These are phyloP conservation scores for Macrotis lagotis DNA, from an alignment of 2,113 vertebrate genomes.

Conservation along the genomic window DNA sequence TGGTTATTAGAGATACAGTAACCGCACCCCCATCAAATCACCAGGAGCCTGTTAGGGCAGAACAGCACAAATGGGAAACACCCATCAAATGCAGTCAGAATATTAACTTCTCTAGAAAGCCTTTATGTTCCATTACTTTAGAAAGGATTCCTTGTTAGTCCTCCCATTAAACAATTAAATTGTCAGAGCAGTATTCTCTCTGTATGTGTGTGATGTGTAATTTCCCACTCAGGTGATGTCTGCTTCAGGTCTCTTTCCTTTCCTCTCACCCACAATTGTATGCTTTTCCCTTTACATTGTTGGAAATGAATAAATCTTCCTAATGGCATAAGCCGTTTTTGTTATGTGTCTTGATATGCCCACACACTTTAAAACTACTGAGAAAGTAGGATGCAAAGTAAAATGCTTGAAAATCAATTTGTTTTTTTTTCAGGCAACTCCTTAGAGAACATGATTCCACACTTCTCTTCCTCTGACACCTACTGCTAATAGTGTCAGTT, in stretches of 20 bases:
- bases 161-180: conserved; percentile 81
- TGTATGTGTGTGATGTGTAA: conserved; percentile 68
- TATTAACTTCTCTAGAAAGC: conserved; percentile 74
- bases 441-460: background rate
- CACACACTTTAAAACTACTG: background rate
- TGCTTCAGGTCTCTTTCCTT: conserved; percentile 45
- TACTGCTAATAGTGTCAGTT: background rate
- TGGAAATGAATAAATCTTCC: conserved; percentile 67
- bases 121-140: conserved; percentile 78
- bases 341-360: conserved; percentile 41
- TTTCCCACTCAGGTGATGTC: conserved; percentile 78
- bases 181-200: conserved; percentile 78
- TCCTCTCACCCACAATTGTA: conserved; percentile 29
- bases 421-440: background rate
- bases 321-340: conserved; percentile 49
- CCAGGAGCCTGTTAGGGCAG: conserved; percentile 67
- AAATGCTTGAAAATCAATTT: conserved; percentile 25
- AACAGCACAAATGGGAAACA: conserved; percentile 73
- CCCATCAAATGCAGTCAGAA: conserved; percentile 75
- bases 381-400: conserved; percentile 32
- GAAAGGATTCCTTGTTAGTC: conserved; percentile 81
- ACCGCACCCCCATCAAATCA: conserved; percentile 30
- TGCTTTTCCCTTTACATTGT: conserved; percentile 60
- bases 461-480: background rate
- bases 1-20: conserved; percentile 51